A percentile compares a stretch with the other conserved stretches of the same genome.
Conservation (phyloP, 2,797 vertebrate genomes). For the Spea hammondii region DNA sequence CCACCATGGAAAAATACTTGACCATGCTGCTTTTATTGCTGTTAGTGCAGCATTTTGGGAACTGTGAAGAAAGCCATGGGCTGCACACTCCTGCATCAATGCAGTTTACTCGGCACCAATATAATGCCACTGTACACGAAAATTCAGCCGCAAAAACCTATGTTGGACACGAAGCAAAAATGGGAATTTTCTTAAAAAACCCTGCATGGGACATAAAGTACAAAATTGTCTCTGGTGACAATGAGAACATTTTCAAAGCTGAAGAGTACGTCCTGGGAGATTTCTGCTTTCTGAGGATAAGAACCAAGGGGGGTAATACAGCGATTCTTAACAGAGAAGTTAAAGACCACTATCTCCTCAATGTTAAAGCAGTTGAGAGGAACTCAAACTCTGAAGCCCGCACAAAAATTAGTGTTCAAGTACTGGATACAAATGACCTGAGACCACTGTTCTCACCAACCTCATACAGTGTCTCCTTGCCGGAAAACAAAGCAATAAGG, state of each 20-base stretch:
- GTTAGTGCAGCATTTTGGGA: conserved; percentile 77
- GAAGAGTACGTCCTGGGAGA: conserved; percentile 92
- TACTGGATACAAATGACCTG: conserved; percentile 96
- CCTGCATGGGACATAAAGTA: conserved; percentile 90
- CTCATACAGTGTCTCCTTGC: conserved; percentile 90
- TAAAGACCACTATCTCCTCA: conserved; percentile 88
- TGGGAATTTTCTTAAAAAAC: conserved; percentile 86
- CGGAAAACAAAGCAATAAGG: conserved; percentile 89
- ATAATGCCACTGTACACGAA: conserved; percentile 94
- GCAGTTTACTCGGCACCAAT: conserved; percentile 86
- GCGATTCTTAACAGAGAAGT: conserved; percentile 97
- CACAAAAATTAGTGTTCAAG: conserved; percentile 83
- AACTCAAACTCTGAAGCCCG: conserved; percentile 81
- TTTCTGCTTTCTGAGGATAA: conserved; percentile 96
- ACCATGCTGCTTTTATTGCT: conserved; percentile 77
- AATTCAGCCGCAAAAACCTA: conserved; percentile 98
- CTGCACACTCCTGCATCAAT: conserved; percentile 66
- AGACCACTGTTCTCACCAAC: conserved; percentile 96
- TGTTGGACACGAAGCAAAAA: conserved; percentile 88
- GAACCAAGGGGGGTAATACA: conserved; percentile 98
- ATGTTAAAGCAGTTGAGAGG: conserved; percentile 89
- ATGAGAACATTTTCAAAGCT: conserved; percentile 96
- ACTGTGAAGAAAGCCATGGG: conserved; percentile 73
- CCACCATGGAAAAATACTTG: conserved; percentile 83
- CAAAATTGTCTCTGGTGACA: conserved; percentile 97